A percentile compares a stretch with the other conserved stretches of the same genome.
These are phyloP conservation scores for Pissodes strobi DNA, from an alignment of 1,140 invertebrate genomes.

Conservation along the genomic window DNA sequence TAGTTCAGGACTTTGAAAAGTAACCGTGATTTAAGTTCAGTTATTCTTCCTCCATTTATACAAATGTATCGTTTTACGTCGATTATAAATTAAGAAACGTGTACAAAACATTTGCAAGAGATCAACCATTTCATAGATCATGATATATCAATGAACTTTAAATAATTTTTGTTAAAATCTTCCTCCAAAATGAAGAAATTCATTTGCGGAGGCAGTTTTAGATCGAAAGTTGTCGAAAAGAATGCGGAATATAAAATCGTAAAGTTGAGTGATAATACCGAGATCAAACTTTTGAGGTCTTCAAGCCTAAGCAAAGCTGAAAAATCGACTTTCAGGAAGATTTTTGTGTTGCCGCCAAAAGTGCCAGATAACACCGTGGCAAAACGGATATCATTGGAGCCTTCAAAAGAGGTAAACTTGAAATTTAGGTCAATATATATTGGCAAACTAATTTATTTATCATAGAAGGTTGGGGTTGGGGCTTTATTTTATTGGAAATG, in stretches of 20 bases:
- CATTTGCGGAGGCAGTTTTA: slow-evolving; percentile 49
- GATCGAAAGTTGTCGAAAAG: slow-evolving; percentile 42
- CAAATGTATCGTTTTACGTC: too few relatives aligned
- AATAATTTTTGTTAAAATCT: neutral
- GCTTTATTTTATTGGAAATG: too few relatives aligned
- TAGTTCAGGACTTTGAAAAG: neutral
- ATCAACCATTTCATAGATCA: too few relatives aligned
- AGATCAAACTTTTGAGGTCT: slow-evolving; percentile 43
- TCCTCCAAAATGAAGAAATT: slow-evolving; percentile 24
- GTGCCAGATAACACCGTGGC: slow-evolving; percentile 17
- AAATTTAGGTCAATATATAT: too few relatives aligned
- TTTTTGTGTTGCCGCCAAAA: slow-evolving; percentile 42
- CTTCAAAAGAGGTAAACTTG: slow-evolving; percentile 15
- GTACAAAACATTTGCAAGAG: too few relatives aligned
- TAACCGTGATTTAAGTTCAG: too few relatives aligned
- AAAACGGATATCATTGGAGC: neutral
- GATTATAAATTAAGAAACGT: too few relatives aligned
- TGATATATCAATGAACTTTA: too few relatives aligned
- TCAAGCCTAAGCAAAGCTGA: slow-evolving; percentile 40
- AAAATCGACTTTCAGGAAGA: slow-evolving; percentile 23
- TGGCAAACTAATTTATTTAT: too few relatives aligned
- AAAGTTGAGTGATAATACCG: slow-evolving; percentile 35
- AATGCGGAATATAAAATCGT: slow-evolving; percentile 45
- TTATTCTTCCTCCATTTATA: too few relatives aligned
- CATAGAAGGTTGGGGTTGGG: too few relatives aligned